Evolutionary conservation across 23 tunicate species (phyloP), one percentile per base, ranked within the genome.

Genomic region (Ascidia mentula): DNA sequence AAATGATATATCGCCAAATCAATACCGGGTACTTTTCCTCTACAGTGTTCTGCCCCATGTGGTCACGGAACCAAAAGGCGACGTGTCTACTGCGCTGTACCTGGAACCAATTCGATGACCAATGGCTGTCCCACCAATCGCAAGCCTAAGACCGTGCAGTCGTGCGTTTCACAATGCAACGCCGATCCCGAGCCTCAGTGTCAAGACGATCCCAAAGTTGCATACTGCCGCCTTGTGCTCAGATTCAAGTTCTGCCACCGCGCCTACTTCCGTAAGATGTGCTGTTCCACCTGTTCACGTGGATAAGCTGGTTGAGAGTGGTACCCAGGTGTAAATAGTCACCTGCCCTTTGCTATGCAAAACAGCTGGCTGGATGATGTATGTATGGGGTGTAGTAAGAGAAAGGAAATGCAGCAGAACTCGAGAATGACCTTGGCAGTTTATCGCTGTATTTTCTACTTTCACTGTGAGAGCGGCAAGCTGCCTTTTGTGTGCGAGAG

Each of bases 61-160:
- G 99, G 99, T n/a, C 91, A 75, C 20, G 99, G 99, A 37, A 77
- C 37, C 40, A 88, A 82, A 46, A 73, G 76, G 38, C 84, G 99
- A 37, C 71, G 95, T 46, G 99, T 96, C n/a, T 60, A 79, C 34
- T 96, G 99, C 76, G 46, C 35, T 38, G 40, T 74, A 12, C 87
- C 77, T 22, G 59, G 77, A 22, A 60, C 69, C 59, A 79, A 73
- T 1, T 34, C 73, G 22, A 59, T 35, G 33, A 37, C 81, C 35
- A 75, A 32, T 20, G 46, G 37, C 32, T 96, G 99, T 70, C 40
- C 88, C 8, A 7, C 31, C 12, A 33, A 69, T 12, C 46, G 24
- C 60, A 85, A 88, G 65, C 99, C 99, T 13, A 31, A 77, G 20
- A 45, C 80, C 38, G 40, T 46, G 20, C 46, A 30, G 45, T 79